Base-by-base conservation (phyloP, 1,140 invertebrate species). In the Apis laboriosa region DNA sequence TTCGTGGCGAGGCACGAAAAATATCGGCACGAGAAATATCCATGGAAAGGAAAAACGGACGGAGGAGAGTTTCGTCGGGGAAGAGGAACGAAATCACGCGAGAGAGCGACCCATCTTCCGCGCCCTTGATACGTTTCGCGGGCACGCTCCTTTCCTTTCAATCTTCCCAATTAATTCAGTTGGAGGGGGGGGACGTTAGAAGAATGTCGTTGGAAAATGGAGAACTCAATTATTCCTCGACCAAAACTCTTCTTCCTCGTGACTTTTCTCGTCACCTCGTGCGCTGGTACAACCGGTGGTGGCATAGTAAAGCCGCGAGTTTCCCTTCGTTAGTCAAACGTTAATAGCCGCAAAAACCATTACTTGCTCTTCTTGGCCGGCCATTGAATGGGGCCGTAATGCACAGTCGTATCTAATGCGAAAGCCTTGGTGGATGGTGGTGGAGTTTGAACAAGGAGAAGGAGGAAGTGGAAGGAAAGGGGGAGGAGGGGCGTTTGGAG, bases 301-400 rank as follows among this genome's bases (percentile, higher is more conserved):
- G n/a, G 80, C 49, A 28, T 19, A 43, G 28, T 61, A 17, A 9
- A 58, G 24, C 64, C 55, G 58, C 84, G 55, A 87, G 75, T 63
- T 76, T 79, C 56, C 70, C 73, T 85, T 89, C 76, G 85, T 84
- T 86, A 72, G 58, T 80, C 61, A 24, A 74, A 82, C 80, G 82
- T 88, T 89, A 89, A 87, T 89, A 80, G 73, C 79, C 68, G 85
- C 68, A 85, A 83, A 89, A 89, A 86, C 82, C 80, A 89, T 89
- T 88, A 21, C 74, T 64, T 15, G 63, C 66, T 84, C 58, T 49
- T 70, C 56, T 61, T 28, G 28, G 49, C 34, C 34, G 34, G 67
- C 28, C 51, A 83, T 80, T 82, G 73, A 89, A 86, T 89, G 53
- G 70, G 58, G 24, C 51, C 75, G 80, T 82, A 89, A 88, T 88